phyloP scores from a whole-genome alignment of 92 coral and sea anemone genomes.

The Umimayanthus kanabou region DNA sequence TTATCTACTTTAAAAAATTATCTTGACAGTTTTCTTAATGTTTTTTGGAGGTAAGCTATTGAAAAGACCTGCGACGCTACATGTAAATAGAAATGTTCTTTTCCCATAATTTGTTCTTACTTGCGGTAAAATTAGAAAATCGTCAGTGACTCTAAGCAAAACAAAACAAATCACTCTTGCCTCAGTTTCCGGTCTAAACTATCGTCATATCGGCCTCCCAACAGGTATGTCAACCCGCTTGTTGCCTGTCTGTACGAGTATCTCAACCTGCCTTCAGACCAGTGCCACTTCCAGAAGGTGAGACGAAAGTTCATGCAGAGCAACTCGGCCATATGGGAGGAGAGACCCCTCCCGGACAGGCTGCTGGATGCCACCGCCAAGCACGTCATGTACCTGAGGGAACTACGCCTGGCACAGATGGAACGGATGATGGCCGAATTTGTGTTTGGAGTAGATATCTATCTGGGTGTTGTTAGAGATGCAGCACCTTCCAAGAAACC shows the following conservation, averaged over 20 bases:
- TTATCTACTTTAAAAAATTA: too few relatives aligned
- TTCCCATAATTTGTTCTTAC: too few relatives aligned
- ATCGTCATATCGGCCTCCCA: background rate
- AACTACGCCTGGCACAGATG: constrained; percentile 94
- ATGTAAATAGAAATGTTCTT: too few relatives aligned
- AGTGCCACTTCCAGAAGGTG: constrained; percentile 85
- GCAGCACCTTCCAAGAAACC: constrained; percentile 59
- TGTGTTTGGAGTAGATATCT: constrained; percentile 85
- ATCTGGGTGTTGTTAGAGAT: constrained; percentile 75
- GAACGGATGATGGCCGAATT: constrained; percentile 94
- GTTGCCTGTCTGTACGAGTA: constrained; percentile 90
- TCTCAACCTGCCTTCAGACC: constrained; percentile 87
- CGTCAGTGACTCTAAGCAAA: too few relatives aligned
- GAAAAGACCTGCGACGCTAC: too few relatives aligned
- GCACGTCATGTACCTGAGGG: constrained; percentile 96
- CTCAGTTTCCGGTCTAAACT: too few relatives aligned
- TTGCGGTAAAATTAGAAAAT: too few relatives aligned
- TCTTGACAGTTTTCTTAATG: too few relatives aligned
- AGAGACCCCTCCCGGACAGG: constrained; percentile 76
- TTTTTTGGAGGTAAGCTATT: too few relatives aligned
- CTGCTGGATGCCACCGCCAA: constrained; percentile 85
- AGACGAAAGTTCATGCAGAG: constrained; percentile 71
- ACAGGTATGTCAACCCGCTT: constrained; percentile 81
- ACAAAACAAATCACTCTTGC: too few relatives aligned
- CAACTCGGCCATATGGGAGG: constrained; percentile 79